Percentiles rank a stretch among this genome's conserved stretches.
These are phyloP conservation scores for Bambusicola thoracicus DNA, from an alignment of 2,113 vertebrate species.

Conservation along the genomic window DNA sequence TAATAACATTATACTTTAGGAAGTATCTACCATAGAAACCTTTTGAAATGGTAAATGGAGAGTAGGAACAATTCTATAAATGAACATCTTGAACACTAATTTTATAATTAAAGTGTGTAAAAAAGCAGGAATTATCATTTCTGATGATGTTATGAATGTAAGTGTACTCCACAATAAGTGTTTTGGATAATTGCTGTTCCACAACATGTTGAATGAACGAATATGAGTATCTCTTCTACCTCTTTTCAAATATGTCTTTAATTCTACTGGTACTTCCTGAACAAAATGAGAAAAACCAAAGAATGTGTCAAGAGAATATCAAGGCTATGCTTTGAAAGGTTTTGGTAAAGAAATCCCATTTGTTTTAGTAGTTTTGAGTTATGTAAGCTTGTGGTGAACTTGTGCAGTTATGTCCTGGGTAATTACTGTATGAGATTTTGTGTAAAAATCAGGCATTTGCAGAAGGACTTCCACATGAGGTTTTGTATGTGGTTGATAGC, in stretches of 20 bases:
- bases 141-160: background rate
- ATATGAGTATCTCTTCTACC: background rate
- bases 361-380: background rate
- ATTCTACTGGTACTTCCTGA: background rate
- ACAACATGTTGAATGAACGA: background rate
- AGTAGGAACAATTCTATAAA: background rate
- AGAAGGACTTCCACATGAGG: background rate
- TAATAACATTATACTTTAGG: background rate
- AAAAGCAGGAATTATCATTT: background rate
- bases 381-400: background rate
- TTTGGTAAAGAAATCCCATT: background rate
- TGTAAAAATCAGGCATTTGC: background rate
- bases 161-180: background rate
- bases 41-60: background rate
- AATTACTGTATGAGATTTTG: background rate
- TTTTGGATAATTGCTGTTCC: background rate
- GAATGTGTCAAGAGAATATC: background rate
- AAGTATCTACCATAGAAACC: background rate
- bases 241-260: background rate
- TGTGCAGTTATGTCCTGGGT: background rate
- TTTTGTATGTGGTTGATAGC: background rate
- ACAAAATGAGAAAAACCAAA: background rate
- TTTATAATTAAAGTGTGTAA: background rate
- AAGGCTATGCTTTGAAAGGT: background rate
- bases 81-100: background rate